phyloP scores from a whole-genome alignment of 2,888 invertebrate genomes.

The Tipula unca region DNA sequence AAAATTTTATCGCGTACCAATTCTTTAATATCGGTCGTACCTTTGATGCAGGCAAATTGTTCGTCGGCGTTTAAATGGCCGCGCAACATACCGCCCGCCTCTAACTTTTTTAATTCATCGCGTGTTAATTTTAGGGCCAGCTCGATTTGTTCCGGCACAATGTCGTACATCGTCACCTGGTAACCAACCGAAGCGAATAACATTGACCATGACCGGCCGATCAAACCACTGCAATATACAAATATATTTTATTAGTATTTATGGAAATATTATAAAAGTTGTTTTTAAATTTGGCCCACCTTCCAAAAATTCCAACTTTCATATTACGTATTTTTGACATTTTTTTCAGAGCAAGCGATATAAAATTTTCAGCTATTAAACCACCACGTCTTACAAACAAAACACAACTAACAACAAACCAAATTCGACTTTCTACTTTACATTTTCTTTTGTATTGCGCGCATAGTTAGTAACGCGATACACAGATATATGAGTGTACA shows the following conservation, averaged over 20 bases:
- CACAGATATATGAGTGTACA: not conserved
- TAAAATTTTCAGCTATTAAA: not conserved
- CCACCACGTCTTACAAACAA: not conserved
- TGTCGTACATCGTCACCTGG: slow-evolving; percentile 78
- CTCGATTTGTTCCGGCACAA: slow-evolving; percentile 63
- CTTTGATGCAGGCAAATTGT: slow-evolving; percentile 69
- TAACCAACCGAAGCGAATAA: slow-evolving; percentile 90
- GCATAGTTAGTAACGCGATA: not conserved
- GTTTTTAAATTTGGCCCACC: slow-evolving; percentile 45
- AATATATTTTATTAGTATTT: not conserved
- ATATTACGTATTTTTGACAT: slow-evolving; percentile 39
- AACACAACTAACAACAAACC: not conserved
- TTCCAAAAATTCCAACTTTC: slow-evolving; percentile 69
- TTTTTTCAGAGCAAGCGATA: not conserved
- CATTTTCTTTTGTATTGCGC: not conserved
- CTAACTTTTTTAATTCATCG: slow-evolving; percentile 59
- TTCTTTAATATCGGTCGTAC: slow-evolving; percentile 57
- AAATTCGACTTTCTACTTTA: not conserved
- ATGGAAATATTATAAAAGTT: no score
- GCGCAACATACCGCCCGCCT: slow-evolving; percentile 62
- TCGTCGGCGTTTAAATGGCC: slow-evolving; percentile 65
- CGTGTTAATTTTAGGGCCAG: slow-evolving; percentile 66
- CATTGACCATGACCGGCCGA: slow-evolving; percentile 97
- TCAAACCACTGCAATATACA: slow-evolving; percentile 67
- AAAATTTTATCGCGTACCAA: slow-evolving; percentile 68